Conservation (phyloP, 2,888 invertebrate genomes). For the Anthrax anthrax region DNA sequence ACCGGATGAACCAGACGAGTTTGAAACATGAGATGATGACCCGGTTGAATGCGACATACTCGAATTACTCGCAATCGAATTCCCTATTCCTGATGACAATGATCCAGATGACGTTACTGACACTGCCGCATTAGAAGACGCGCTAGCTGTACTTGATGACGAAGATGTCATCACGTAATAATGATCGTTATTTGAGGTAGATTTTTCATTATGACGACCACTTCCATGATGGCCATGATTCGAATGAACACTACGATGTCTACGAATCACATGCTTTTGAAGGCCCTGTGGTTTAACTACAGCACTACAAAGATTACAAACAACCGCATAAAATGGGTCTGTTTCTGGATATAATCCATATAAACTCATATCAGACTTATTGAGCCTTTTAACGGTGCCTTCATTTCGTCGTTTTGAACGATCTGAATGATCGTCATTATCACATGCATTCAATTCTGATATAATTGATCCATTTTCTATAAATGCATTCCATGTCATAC, state of each 20-base stretch:
- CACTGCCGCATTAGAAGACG: neutral
- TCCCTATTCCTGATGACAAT: neutral
- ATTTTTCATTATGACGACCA: neutral
- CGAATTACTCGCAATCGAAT: neutral
- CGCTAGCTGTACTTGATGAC: neutral
- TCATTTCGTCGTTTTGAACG: constrained; percentile 41
- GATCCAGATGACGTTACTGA: neutral
- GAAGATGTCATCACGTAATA: neutral
- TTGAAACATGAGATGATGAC: too few relatives aligned
- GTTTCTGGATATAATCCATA: constrained; percentile 66
- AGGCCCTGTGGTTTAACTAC: constrained; percentile 67
- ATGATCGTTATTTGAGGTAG: neutral
- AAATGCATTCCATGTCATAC: constrained; percentile 3
- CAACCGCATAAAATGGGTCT: constrained; percentile 59
- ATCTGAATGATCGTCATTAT: constrained; percentile 47
- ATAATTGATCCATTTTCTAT: neutral
- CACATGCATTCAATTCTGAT: neutral
- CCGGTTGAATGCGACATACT: neutral
- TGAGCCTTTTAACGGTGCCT: constrained; percentile 36
- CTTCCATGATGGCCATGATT: constrained; percentile 10
- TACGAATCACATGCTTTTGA: constrained; percentile 52
- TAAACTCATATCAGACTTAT: constrained; percentile 50
- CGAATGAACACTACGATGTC: constrained; percentile 27
- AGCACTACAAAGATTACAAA: constrained; percentile 63
- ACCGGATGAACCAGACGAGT: neutral